Percentiles rank a stretch among this genome's conserved stretches.
phyloP scores from a whole-genome alignment of 2,797 vertebrate species.

The Pipistrellus kuhlii region DNA sequence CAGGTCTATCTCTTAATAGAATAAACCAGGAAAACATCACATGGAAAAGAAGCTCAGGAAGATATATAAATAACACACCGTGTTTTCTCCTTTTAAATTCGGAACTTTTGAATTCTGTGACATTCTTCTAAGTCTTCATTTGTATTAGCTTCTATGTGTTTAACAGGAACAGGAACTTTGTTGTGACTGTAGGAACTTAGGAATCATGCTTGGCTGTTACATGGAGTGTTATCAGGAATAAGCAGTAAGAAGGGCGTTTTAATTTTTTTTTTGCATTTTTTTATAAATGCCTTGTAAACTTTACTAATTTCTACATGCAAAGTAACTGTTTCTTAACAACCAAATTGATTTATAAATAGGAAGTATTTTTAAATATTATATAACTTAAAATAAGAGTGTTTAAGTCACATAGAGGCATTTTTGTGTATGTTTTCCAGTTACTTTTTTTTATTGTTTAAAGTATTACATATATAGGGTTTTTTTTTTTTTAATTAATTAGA shows the following conservation, averaged over 20 bases:
- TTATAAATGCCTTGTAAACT: neutral
- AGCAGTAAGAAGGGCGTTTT: neutral
- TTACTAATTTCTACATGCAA: neutral
- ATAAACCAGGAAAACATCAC: neutral
- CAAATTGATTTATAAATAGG: neutral
- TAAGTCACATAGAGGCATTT: neutral
- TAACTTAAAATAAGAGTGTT: neutral
- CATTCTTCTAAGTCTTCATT: neutral
- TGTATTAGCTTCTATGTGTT: neutral
- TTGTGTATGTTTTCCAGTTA: neutral
- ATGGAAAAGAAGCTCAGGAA: neutral
- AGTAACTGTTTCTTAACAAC: neutral
- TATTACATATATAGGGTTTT: neutral
- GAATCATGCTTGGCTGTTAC: neutral
- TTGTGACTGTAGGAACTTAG: neutral
- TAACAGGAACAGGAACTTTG: neutral
- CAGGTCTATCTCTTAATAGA: neutral
- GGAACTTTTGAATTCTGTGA: neutral
- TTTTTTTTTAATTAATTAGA: neutral
- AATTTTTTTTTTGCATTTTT: neutral
- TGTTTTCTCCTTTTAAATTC: neutral
- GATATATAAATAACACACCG: neutral
- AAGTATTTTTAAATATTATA: neutral
- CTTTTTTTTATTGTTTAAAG: neutral
- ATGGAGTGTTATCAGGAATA: neutral